Evolutionary conservation across 2,888 invertebrate genomes (phyloP), one percentile per base, ranked within the genome.

Genomic region (Gastrophysa polygoni): DNA sequence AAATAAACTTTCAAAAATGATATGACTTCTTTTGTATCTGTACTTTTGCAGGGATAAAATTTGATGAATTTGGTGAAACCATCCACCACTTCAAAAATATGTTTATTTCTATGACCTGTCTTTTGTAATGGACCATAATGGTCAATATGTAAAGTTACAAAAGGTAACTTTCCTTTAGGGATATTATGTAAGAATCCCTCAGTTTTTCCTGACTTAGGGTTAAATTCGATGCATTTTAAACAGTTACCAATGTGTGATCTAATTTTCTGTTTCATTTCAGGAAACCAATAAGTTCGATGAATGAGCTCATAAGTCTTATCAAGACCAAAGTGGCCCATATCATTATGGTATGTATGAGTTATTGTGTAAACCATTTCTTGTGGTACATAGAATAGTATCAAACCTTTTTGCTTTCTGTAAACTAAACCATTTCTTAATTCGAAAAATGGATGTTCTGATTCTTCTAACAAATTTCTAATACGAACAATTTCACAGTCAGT

Each of bases 301-400:
- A 49, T 49, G 14, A 34, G 2, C 34, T 55, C 61, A 49, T 46
- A 57, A 38, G 61, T 57, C 60, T 69, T 69, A 43, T 67, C 61
- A 21, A 67, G 10, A 29, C 64, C 64, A 10, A 58, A 32, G 46
- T 67, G 67, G 18, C 64, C 65, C 34, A 67, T 47, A 20, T 59
- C 47, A 61, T 68, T 59, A 48, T 68, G 67, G 49, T 57, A 57
- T 18, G 44, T 61, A 21, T 50, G 20, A 10, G 67, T 43, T 21
- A 68, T 51, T 17, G 54, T 43, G 57, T 20, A 43, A 51, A 60
- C 59, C 67, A 66, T 64, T 16, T 3, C 20, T 32, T 54, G 17
- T 5, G 66, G 64, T 34, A 68, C 68, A 61, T 68, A 68, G 52
- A 68, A 67, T 16, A 65, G 38, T 17, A 64, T 10, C 20, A 52